Conservation (phyloP, 2,888 invertebrate genomes). For the Scaptomyza polygonia region DNA sequence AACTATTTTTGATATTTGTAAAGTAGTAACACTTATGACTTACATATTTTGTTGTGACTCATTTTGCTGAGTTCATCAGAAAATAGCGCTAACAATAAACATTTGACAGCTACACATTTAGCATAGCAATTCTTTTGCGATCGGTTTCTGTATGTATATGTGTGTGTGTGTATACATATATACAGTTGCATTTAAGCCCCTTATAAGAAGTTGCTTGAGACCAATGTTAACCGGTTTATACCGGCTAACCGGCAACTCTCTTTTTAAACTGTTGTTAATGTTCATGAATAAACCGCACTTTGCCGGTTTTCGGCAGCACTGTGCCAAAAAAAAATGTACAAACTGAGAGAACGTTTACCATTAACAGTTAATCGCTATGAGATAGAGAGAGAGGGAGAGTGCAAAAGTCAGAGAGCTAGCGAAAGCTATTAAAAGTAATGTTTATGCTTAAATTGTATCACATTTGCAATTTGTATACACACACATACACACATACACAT, state of each 20-base stretch:
- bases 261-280: conserved; percentile 10
- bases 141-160: not conserved
- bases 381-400: not conserved
- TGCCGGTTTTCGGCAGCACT: conserved; percentile 22
- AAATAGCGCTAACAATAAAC: conserved; percentile 15
- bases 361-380: conserved; percentile 24
- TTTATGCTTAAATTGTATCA: conserved; percentile 50
- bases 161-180: not conserved
- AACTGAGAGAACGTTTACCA: not conserved
- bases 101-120: conserved; percentile 12
- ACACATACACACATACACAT: not conserved
- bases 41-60: conserved; percentile 36
- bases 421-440: conserved; percentile 47
- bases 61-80: conserved; percentile 31
- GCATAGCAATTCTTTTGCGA: conserved; percentile 23
- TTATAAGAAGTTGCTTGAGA: conserved; percentile 10
- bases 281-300: conserved; percentile 23
- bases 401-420: conserved; percentile 1
- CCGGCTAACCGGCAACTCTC: conserved; percentile 28
- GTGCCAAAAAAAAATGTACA: conserved; percentile 9
- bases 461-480: conserved; percentile 38
- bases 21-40: not conserved
- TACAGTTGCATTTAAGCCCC: not conserved
- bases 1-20: not conserved
- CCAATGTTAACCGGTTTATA: conserved; percentile 34